A percentile compares a stretch with the other conserved stretches of the same genome.
phyloP scores from a whole-genome alignment of 1,140 invertebrate genomes.

The Seison nebaliae region DNA sequence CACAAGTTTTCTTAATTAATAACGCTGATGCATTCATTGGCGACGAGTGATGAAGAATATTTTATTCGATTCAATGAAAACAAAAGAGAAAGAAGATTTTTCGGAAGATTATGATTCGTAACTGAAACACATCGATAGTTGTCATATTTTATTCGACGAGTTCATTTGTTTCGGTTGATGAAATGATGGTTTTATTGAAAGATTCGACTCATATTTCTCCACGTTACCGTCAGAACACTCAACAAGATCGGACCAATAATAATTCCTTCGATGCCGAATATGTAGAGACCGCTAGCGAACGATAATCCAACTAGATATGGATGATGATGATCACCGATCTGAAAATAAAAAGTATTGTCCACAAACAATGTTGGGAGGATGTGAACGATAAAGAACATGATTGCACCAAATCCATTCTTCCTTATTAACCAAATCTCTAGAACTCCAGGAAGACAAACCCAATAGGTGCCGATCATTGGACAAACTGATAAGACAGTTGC shows the following conservation, averaged over 20 bases:
- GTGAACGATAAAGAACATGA: slow-evolving; percentile 51
- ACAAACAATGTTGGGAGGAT: slow-evolving; percentile 61
- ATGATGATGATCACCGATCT: slow-evolving; percentile 49
- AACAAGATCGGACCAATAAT: slow-evolving; percentile 75
- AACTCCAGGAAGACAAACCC: slow-evolving; percentile 66
- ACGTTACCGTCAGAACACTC: no score
- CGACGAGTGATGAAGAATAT: no score
- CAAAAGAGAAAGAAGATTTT: no score
- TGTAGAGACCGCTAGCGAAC: slow-evolving; percentile 90
- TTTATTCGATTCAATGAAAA: no score
- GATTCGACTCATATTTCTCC: no score
- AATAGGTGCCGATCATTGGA: slow-evolving; percentile 61
- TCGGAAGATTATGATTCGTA: no score
- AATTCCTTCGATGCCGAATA: slow-evolving; percentile 73
- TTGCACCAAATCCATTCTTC: slow-evolving; percentile 40
- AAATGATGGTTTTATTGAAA: no score
- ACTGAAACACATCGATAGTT: no score
- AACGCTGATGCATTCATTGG: no score
- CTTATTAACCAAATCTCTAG: slow-evolving; percentile 74
- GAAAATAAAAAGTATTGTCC: slow-evolving; percentile 74
- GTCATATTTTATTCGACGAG: no score
- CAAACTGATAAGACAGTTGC: slow-evolving; percentile 69
- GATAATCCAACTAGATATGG: slow-evolving; percentile 74
- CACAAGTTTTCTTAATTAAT: no score
- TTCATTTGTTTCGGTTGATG: no score